Evolutionary conservation across 2,797 vertebrate species (phyloP), one percentile per base, ranked within the genome.

Genomic region (Eleutherodactylus coqui): DNA sequence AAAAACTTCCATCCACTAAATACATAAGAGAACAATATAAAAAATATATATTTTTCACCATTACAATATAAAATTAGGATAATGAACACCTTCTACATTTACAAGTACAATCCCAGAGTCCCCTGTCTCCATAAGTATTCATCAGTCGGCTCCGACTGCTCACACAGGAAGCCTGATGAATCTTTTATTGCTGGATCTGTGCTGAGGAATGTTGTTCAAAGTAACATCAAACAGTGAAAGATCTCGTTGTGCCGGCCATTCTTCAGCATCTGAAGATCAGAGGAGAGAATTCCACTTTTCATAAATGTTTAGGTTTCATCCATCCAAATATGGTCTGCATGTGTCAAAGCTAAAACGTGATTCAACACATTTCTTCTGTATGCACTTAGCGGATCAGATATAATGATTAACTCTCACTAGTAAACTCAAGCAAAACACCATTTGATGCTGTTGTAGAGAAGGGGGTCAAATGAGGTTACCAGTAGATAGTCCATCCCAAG

Each of bases 221-320:
- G 86, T 79, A 83, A 87, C 81, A 87, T 87, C 86, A 87, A 84
- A 84, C 86, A 79, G 81, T 24, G 43, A 72, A 60, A 49, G 75
- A 58, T 41, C 67, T 55, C 49, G 64, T 64, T 75, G 78, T 45
- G 5, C 38, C 14, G 19, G 72, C 13, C 55, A 43, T 49, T 79
- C 86, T 80, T 6, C 64, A 53, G 75, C 79, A 73, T 84, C 55
- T 83, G 64, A 80, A 79, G 86, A 87, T 87, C 82, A 87, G 82
- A 79, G 43, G 49, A 34, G 8, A 78, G 85, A 83, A 77, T 58
- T 79, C 49, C 85, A 79, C 80, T n/a, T 79, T 83, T 87, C 49
- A 60, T 72, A 83, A 78, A 86, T 87, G 75, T 84, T 87, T 87
- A 75, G 86, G 51, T 79, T 79, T 79, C 32, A 43, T 14, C 53